These are phyloP conservation scores for Centropus bengalensis DNA, from an alignment of 2,113 vertebrate genomes.

Conservation along the genomic window DNA sequence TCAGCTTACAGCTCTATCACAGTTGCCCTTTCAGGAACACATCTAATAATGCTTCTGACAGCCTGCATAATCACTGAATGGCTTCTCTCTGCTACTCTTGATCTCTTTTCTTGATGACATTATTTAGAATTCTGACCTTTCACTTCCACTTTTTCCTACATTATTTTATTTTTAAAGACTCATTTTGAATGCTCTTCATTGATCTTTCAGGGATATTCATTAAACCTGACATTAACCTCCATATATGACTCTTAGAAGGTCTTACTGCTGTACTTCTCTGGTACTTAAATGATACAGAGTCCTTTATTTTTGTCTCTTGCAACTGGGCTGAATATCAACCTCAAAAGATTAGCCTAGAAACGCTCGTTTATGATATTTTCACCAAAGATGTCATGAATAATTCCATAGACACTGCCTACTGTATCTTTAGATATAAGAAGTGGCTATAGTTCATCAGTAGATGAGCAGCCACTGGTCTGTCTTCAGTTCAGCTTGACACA, in stretches of 20 bases:
- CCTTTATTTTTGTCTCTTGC: not conserved
- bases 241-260: not conserved
- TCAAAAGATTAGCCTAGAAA: not conserved
- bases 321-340: not conserved
- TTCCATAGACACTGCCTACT: not conserved
- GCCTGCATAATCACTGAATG: not conserved
- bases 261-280: not conserved
- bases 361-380: not conserved
- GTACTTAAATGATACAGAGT: not conserved
- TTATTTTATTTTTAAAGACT: not conserved
- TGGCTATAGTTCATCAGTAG: not conserved
- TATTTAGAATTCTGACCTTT: constrained; percentile 42
- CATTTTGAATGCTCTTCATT: not conserved
- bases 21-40: constrained; percentile 12
- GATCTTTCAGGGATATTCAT: not conserved
- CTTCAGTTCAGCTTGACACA: not conserved
- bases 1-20: not conserved
- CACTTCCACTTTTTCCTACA: not conserved
- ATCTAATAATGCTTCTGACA: not conserved
- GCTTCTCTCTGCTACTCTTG: not conserved
- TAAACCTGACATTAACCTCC: not conserved
- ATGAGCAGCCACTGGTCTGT: not conserved
- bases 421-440: not conserved
- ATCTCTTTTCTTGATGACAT: not conserved
- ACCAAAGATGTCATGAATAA: not conserved